Conservation (phyloP, 2,113 vertebrate species). For the Chaetorhynchus papuensis region DNA sequence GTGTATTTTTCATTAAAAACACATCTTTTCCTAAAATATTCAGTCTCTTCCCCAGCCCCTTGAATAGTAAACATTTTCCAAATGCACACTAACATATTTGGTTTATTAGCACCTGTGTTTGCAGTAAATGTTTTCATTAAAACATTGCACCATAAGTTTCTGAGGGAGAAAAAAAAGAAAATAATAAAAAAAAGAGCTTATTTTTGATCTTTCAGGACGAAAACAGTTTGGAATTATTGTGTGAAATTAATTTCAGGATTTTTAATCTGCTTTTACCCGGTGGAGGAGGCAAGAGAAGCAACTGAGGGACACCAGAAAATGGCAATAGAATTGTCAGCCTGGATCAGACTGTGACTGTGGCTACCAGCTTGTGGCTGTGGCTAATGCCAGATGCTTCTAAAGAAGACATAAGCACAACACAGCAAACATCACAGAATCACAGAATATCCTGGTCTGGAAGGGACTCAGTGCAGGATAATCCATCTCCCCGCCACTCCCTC, state of each 20-base stretch:
- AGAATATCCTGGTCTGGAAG: background rate
- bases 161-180: background rate
- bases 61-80: background rate
- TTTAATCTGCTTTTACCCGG: slow-evolving; percentile 36
- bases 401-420: background rate
- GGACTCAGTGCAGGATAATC: background rate
- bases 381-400: background rate
- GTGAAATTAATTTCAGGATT: slow-evolving; percentile 26
- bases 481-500: background rate
- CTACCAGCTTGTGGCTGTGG: background rate
- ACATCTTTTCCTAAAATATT: background rate
- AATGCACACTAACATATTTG: background rate
- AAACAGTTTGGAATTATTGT: background rate
- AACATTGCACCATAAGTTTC: background rate
- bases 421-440: background rate
- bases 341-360: background rate
- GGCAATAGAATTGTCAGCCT: background rate
- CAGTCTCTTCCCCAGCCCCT: background rate
- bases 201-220: slow-evolving; percentile 14
- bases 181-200: background rate
- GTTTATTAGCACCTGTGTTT: slow-evolving; percentile 45
- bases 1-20: background rate
- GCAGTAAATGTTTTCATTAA: slow-evolving; percentile 38
- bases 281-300: background rate
- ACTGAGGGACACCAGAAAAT: background rate